Conservation (phyloP, 92 coral and sea anemone species). For the Pocillopora meandrina region DNA sequence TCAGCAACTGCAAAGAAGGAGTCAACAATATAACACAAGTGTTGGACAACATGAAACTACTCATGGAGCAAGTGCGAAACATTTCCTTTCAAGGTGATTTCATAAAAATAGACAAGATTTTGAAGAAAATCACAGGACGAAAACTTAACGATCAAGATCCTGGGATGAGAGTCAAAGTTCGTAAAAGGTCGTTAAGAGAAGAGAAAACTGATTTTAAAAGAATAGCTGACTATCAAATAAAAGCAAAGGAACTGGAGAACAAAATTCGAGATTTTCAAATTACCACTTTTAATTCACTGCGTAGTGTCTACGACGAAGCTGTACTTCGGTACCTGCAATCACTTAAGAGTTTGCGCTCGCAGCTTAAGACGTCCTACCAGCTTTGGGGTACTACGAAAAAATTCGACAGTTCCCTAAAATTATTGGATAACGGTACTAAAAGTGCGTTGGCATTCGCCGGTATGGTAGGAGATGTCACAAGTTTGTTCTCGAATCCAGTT, state of each 20-base stretch:
- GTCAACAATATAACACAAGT: constrained; percentile 61
- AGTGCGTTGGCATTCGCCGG: constrained; percentile 59
- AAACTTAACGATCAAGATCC: constrained; percentile 41
- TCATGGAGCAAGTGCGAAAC: constrained; percentile 67
- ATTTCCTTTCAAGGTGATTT: constrained; percentile 78
- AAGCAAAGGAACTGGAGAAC: constrained; percentile 39
- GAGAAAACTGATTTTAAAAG: constrained; percentile 30
- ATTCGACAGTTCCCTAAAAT: constrained; percentile 41
- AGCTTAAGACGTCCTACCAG: constrained; percentile 42
- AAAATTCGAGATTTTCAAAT: constrained; percentile 42
- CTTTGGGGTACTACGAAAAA: constrained; percentile 56
- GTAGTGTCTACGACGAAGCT: constrained; percentile 63
- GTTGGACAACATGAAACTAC: constrained; percentile 60
- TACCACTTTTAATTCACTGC: constrained; percentile 54
- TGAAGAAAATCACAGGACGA: constrained; percentile 68
- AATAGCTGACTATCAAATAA: constrained; percentile 47
- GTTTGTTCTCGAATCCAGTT: constrained; percentile 56
- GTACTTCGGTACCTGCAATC: constrained; percentile 46
- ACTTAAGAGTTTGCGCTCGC: constrained; percentile 49
- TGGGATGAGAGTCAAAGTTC: not conserved
- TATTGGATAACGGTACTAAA: constrained; percentile 45
- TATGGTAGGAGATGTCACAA: constrained; percentile 31
- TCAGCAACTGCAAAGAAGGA: constrained; percentile 65
- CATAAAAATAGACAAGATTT: constrained; percentile 57
- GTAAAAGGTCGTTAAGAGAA: constrained; percentile 33